These are phyloP conservation scores for Sardinella longiceps DNA, from an alignment of 2,797 vertebrate genomes.

Conservation along the genomic window DNA sequence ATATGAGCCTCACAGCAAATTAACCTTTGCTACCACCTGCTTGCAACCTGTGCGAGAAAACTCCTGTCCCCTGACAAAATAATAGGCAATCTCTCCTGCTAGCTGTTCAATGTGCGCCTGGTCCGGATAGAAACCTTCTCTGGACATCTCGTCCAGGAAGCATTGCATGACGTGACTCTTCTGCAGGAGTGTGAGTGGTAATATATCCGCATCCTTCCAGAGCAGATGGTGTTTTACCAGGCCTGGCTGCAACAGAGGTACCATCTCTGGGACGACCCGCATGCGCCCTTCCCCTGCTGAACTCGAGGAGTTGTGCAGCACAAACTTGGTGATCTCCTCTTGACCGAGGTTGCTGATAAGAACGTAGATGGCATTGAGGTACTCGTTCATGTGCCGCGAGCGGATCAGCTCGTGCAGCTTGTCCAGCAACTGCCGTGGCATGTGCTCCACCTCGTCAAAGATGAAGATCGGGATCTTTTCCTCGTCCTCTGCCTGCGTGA, in stretches of 20 bases:
- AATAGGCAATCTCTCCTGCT: constrained; percentile 84
- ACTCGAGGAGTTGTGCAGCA: constrained; percentile 84
- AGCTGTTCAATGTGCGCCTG: constrained; percentile 81
- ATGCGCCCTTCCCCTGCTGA: constrained; percentile 38
- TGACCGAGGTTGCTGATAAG: constrained; percentile 88
- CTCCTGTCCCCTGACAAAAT: constrained; percentile 75
- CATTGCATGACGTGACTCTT: constrained; percentile 84
- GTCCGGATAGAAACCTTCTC: constrained; percentile 92
- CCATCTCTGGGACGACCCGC: constrained; percentile 72
- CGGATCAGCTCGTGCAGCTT: constrained; percentile 76
- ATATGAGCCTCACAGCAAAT: constrained; percentile 81
- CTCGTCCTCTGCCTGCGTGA: constrained; percentile 82
- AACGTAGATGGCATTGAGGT: constrained; percentile 89
- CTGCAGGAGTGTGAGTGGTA: constrained; percentile 87
- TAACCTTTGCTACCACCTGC: constrained; percentile 90
- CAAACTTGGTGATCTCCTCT: constrained; percentile 81
- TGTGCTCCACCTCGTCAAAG: constrained; percentile 89
- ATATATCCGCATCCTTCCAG: constrained; percentile 78
- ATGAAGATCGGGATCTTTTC: constrained; percentile 92
- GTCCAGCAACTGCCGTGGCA: constrained; percentile 83
- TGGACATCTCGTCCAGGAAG: constrained; percentile 90
- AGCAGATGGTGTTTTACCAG: constrained; percentile 77
- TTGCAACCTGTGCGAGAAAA: constrained; percentile 90
- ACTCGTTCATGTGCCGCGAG: constrained; percentile 80
- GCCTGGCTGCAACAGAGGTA: constrained; percentile 59